Evolutionary conservation across 1,140 invertebrate genomes (phyloP), one percentile per base, ranked within the genome.

Genomic region (Neelides sp.): DNA sequence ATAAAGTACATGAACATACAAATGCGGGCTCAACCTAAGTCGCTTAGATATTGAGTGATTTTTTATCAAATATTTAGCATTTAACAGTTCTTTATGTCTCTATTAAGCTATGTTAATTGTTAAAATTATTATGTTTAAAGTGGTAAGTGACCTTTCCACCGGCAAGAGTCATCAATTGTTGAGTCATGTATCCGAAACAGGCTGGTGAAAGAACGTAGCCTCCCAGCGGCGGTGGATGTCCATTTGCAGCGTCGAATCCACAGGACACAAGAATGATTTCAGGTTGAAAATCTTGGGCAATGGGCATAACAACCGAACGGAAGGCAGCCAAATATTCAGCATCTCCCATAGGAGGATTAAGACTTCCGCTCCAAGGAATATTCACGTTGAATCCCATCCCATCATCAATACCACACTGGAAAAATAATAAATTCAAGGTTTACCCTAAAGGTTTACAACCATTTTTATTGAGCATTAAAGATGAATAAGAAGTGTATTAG

Each of bases 271-370:
- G 73, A 24, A 98, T 80, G 58, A 98, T 78, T 65, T 97, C 90
- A 2, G 95, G 94, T 63, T 84, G 77, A 70, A 92, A 98, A 64
- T 90, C 76, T 64, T 80, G 81, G 26, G 89, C 85, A 56, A 95
- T 87, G 10, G 92, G 92, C 78, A 94, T 85, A 13, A 96, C 82
- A 61, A 96, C 70, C 39, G 83, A 79, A 56, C 93, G 76, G 72
- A 98, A 98, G 50, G 94, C 95, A 49, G 94, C 92, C 57, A 98
- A 71, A 69, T 98, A 98, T 69, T 98, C 94, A 4, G 94, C 89
- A 73, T 99, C 95, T 7, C 85, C 87, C 70, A 98, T 84, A 12
- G 93, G 86, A 26, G 91, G 90, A 66, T 81, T 82, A 19, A 94
- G 65, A 12, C 83, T 83, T 15, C 91, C 91, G 17, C 59, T 52